Base-by-base conservation (phyloP, 2,888 invertebrate species). In the Trichogramma dendrolimi region DNA sequence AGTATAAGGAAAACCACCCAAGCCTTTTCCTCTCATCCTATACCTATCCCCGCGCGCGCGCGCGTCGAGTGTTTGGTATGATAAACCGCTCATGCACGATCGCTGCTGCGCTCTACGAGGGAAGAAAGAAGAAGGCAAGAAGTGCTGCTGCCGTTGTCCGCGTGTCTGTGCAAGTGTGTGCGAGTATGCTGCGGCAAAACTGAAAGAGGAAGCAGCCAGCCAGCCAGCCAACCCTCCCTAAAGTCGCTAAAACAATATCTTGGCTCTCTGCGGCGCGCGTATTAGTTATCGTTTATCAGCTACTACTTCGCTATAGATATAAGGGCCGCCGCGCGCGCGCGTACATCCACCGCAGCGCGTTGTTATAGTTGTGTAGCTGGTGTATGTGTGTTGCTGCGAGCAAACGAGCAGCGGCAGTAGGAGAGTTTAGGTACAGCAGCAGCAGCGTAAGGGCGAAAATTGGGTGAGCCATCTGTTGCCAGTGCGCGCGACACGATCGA, bases 381-480 rank as follows among this genome's bases (percentile, higher is more conserved):
- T 5, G n/a, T 48, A 47, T 42, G 41, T 51, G 46, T 51, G 49
- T 5, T 10, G 3, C 10, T 6, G 27, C 39, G 10, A 41, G 50
- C 14, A 53, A 14, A 27, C 46, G 60, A 39, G 44, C 7, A 43
- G 58, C 60, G 63, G 60, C 51, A 59, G 50, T 48, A 53, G n/a
- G 44, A 10, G 42, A 4, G 48, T 6, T 38, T 6, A 47, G 40
- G 10, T 11, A 68, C 69, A 68, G 67, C 65, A 67, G 70, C 55
- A 67, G 64, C 62, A 27, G 52, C 27, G 58, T 62, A 56, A 62
- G 62, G 61, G 53, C 59, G 68, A 71, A 73, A 77, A 77, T 77
- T 77, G 76, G 76, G 75, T 75, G 72, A 74, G 76, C 76, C 77
- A 77, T 77, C 75, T 77, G 77, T 76, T 77, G 75, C 77, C 76